phyloP scores from a whole-genome alignment of 1,140 invertebrate species.

The Nomia melanderi region DNA sequence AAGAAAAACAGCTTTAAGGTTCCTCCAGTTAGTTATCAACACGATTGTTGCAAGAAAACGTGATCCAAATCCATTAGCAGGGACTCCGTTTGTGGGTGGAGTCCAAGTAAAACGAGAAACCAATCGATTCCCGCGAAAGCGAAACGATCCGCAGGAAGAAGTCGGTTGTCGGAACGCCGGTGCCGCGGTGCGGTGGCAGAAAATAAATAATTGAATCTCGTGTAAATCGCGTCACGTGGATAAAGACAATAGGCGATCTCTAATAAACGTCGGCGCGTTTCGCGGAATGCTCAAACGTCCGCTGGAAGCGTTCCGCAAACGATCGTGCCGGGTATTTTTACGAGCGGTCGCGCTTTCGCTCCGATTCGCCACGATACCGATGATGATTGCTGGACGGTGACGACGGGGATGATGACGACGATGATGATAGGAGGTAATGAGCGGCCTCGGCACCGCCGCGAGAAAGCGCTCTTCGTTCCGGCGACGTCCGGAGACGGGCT shows the following conservation, averaged over 20 bases:
- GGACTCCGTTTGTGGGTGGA: no score
- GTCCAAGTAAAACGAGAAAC: no score
- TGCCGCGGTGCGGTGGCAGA: no score
- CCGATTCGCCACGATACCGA: slow-evolving; percentile 40
- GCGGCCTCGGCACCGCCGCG: slow-evolving; percentile 23
- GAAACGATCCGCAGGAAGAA: no score
- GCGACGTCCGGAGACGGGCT: slow-evolving; percentile 42
- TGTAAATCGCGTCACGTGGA: not conserved
- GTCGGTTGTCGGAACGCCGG: no score
- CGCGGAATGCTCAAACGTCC: slow-evolving; percentile 14
- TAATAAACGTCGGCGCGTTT: slow-evolving; percentile 3
- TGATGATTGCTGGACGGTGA: slow-evolving; percentile 35
- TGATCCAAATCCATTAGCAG: no score
- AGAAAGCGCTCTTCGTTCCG: slow-evolving; percentile 21
- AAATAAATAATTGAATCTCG: not conserved
- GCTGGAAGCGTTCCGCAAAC: slow-evolving; percentile 10
- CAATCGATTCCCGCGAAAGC: no score
- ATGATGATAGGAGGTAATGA: slow-evolving; percentile 57
- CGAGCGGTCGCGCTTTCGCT: not conserved
- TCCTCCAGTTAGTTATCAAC: no score
- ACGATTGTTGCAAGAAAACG: no score
- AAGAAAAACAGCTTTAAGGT: no score
- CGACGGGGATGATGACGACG: no score
- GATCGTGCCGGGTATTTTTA: slow-evolving; percentile 41
- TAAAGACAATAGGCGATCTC: not conserved